phyloP scores from a whole-genome alignment of 2,113 vertebrate species.

The Tamias sibiricus region DNA sequence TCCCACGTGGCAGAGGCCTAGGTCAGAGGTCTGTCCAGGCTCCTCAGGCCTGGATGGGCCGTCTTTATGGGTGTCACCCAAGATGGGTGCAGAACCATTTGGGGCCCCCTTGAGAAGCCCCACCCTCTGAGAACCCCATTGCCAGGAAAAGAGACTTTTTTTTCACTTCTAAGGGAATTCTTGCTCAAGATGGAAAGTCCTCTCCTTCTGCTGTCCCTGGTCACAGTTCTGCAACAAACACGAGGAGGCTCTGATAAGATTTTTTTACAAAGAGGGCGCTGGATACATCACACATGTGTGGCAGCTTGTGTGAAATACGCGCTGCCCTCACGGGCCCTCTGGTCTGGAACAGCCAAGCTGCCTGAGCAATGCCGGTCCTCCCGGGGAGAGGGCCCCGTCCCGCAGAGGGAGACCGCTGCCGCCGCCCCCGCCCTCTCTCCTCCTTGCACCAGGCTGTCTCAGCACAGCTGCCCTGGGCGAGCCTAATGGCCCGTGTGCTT shows the following conservation, averaged over 20 bases:
- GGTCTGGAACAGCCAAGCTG: background rate
- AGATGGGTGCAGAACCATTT: background rate
- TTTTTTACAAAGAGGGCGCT: background rate
- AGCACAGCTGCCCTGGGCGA: background rate
- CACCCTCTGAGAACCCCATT: background rate
- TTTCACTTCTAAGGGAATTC: background rate
- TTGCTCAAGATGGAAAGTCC: background rate
- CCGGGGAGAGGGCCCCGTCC: background rate
- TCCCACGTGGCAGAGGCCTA: background rate
- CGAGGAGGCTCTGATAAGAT: background rate
- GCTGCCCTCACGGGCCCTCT: fast-evolving
- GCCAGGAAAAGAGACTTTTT: background rate
- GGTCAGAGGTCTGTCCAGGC: background rate
- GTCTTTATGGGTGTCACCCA: background rate
- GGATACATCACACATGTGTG: background rate
- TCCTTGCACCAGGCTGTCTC: background rate
- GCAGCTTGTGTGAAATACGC: background rate
- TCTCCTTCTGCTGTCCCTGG: background rate
- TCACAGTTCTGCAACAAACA: background rate
- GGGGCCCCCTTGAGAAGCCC: background rate
- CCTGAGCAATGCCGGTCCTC: background rate
- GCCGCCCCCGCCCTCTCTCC: too few relatives aligned
- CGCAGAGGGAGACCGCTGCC: too few relatives aligned
- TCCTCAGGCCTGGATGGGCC: background rate
- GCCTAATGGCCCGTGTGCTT: background rate